Conservation (phyloP, 2,888 invertebrate genomes). For the Melipona bicolor region DNA sequence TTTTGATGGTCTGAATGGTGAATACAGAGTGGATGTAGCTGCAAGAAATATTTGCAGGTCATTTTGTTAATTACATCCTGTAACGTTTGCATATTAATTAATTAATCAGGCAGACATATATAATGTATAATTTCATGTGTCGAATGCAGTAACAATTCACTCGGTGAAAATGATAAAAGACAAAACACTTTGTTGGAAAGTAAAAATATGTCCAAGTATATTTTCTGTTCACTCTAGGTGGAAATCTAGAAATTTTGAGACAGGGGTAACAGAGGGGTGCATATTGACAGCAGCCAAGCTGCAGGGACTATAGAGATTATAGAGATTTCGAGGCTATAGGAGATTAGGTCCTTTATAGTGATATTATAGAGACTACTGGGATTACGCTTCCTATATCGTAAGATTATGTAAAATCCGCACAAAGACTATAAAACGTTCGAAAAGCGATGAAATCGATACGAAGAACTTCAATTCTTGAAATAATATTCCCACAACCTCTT, state of each 20-base stretch:
- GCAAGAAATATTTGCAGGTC: too few relatives aligned
- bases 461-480: not conserved
- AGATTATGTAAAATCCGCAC: not conserved
- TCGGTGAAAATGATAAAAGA: too few relatives aligned
- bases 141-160: too few relatives aligned
- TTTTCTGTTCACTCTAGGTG: not conserved
- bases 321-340: not conserved
- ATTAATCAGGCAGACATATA: too few relatives aligned
- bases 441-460: not conserved
- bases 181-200: too few relatives aligned
- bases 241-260: not conserved
- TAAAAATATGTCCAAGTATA: too few relatives aligned
- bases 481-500: not conserved
- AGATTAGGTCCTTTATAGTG: slow-evolving; percentile 3
- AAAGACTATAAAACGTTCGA: not conserved
- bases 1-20: too few relatives aligned
- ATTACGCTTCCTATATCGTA: not conserved
- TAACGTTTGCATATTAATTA: too few relatives aligned
- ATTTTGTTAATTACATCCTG: too few relatives aligned
- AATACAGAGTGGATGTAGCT: too few relatives aligned
- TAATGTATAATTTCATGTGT: too few relatives aligned
- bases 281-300: not conserved
- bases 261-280: too few relatives aligned
- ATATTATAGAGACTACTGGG: slow-evolving; percentile 13
- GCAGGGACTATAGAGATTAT: slow-evolving; percentile 5